phyloP scores from a whole-genome alignment of 2,797 vertebrate species.

The Pseudocheirus occidentalis region DNA sequence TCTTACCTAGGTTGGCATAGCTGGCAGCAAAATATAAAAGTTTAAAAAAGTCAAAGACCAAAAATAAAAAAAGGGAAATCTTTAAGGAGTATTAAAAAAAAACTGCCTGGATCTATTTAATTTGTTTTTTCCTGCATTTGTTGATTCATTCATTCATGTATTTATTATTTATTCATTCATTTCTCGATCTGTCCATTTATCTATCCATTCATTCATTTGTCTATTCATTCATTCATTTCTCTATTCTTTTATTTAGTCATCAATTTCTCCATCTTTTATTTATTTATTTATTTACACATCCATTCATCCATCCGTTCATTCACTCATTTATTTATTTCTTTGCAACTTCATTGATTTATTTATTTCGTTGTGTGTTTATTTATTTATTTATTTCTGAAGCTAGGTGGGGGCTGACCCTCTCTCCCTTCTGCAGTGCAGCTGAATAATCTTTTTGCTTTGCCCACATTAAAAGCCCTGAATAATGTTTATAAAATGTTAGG shows the following conservation, averaged over 20 bases:
- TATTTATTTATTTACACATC: neutral
- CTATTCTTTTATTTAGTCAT: neutral
- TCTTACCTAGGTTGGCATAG: constrained; percentile 77
- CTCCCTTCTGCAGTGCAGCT: constrained; percentile 80
- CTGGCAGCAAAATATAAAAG: constrained; percentile 75
- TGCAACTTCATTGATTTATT: constrained; percentile 69
- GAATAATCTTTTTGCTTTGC: constrained; percentile 86
- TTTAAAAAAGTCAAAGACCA: constrained; percentile 65
- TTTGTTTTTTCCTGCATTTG: constrained; percentile 20
- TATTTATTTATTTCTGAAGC: constrained; percentile 74
- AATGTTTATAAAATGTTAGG: constrained; percentile 90
- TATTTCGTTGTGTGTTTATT: constrained; percentile 61
- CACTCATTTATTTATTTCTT: neutral
- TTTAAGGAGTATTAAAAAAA: neutral
- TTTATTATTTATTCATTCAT: neutral
- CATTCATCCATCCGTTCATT: neutral
- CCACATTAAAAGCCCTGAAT: constrained; percentile 89
- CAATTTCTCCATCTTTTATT: neutral
- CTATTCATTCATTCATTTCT: neutral
- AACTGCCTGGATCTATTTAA: constrained; percentile 44
- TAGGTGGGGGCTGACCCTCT: constrained; percentile 68
- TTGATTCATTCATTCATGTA: neutral
- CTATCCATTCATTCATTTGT: neutral
- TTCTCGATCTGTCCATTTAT: neutral
- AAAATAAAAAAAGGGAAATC: constrained; percentile 36